Evolutionary conservation across 1,140 invertebrate genomes (phyloP), one percentile per base, ranked within the genome.

Genomic region (Musca vetustissima): DNA sequence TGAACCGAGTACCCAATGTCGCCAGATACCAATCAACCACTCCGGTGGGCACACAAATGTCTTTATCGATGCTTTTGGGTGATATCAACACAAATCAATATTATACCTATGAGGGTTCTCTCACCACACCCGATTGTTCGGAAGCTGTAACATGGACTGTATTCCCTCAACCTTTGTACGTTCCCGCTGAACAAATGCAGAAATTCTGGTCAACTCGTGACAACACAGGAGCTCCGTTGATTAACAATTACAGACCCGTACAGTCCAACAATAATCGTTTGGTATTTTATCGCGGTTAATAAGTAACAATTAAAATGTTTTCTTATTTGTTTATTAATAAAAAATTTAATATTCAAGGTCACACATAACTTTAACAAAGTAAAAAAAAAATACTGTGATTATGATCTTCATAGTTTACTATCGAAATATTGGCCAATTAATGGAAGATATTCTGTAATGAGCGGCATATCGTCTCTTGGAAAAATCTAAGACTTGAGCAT

Each of bases 81-180:
- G 67, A 72, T 48, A 65, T 77, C 9, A 17, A 66, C 1, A 75
- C 72, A 3, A 69, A 57, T 25, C 28, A 72, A 22, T 80, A 76
- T 22, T 80, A 57, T 14, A 52, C 78, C 1, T 80, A 80, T 22
- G 71, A 70, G 17, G 78, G 96, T 4, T 97, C 94, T 13, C 83
- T 97, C 13, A 97, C 96, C 0, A 97, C 78, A 15, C 78, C 78
- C 1, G 71, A 75, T 22, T 80, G 78, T 21, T 74, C 78, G 11
- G 76, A 80, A 65, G 50, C 75, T 9, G 78, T 80, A 0, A 76
- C 75, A 0, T 80, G 78, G 78, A 73, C 69, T 21, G 78, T 80
- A 0, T 80, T 80, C 8, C 59, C 55, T 11, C 72, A 76, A 21
- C 36, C 71, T 8, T 2, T 78, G 2, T n/a, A 69, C 0, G 65